Evolutionary conservation across 1,140 invertebrate genomes (phyloP).

Genomic region (Drosophila lacteicornis): DNA sequence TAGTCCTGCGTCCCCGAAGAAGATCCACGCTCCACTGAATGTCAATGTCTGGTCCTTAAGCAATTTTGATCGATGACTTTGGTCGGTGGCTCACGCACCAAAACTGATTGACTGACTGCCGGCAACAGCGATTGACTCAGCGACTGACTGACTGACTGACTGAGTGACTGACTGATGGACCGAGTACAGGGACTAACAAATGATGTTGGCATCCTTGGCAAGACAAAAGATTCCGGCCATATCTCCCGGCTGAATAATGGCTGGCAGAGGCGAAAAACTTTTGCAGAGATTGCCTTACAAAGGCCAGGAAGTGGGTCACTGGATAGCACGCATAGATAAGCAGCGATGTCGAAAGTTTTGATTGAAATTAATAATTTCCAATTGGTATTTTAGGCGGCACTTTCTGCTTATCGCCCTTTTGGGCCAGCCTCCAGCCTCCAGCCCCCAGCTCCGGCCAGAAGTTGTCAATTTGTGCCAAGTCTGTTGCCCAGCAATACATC

Average conservation of each 20-base stretch:
- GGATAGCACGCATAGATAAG: constrained; percentile 73
- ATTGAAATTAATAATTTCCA: constrained; percentile 80
- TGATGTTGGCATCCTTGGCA: constrained; percentile 48
- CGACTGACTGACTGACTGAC: constrained; percentile 15
- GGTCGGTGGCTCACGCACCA: constrained; percentile 44
- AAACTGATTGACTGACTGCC: constrained; percentile 51
- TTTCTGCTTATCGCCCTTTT: constrained; percentile 7
- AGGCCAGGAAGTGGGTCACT: constrained; percentile 16
- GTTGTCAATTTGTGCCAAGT: constrained; percentile 64
- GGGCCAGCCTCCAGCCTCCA: not conserved
- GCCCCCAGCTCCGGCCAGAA: constrained; percentile 25
- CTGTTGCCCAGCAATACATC: constrained; percentile 22
- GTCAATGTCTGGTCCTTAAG: constrained; percentile 38
- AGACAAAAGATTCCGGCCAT: constrained; percentile 48
- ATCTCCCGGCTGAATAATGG: constrained; percentile 22
- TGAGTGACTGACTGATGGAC: constrained; percentile 37
- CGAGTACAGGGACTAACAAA: constrained; percentile 48
- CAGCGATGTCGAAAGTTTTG: constrained; percentile 73
- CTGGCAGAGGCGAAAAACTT: constrained; percentile 47
- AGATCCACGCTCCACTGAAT: constrained; percentile 29
- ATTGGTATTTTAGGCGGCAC: constrained; percentile 61
- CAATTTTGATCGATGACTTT: constrained; percentile 63
- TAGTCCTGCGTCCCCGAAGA: constrained; percentile 18
- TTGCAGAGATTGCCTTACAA: constrained; percentile 48
- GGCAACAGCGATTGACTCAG: constrained; percentile 35